phyloP scores from a whole-genome alignment of 2,113 vertebrate genomes.

The Elachura formosa region DNA sequence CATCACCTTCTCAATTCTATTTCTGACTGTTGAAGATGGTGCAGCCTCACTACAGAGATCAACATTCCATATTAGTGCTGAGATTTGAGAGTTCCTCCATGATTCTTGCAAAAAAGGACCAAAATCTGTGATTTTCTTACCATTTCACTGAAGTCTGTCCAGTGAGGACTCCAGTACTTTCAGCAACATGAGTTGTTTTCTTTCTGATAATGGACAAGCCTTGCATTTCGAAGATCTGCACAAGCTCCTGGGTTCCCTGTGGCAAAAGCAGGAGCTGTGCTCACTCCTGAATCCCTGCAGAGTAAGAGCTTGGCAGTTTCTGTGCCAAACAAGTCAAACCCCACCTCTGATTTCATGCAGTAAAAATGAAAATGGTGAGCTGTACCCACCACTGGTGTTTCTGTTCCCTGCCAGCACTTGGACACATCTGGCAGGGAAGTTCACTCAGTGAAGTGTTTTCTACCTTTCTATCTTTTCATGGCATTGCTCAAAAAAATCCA shows the following conservation, averaged over 20 bases:
- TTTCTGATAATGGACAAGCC: background rate
- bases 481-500: background rate
- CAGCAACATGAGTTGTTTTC: background rate
- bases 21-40: background rate
- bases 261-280: background rate
- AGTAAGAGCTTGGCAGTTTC: background rate
- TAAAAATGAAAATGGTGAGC: background rate
- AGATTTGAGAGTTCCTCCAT: background rate
- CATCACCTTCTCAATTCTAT: background rate
- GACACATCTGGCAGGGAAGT: constrained; percentile 59
- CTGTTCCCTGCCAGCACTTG: constrained; percentile 65
- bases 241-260: background rate
- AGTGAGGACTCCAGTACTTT: background rate
- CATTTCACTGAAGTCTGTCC: background rate
- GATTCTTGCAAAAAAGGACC: background rate
- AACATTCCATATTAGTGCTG: accelerated
- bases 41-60: background rate
- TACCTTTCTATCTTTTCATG: background rate
- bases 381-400: background rate
- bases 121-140: background rate
- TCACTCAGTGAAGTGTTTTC: background rate
- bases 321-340: background rate
- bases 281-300: background rate
- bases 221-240: background rate
- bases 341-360: background rate